phyloP scores from a whole-genome alignment of 2,888 invertebrate genomes.

The Synanthedon vespiformis region DNA sequence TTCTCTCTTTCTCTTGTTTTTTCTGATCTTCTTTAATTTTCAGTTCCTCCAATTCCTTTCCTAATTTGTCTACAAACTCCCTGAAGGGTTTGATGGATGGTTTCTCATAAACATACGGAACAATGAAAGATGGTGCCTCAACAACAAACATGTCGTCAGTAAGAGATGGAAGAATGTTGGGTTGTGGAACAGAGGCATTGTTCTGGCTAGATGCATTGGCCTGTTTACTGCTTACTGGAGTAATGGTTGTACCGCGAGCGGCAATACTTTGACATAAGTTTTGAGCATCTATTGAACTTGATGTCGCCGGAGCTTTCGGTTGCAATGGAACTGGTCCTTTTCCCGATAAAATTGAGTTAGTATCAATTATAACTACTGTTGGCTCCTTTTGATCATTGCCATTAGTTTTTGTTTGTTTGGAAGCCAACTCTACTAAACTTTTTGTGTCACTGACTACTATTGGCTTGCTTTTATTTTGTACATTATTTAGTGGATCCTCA shows the following conservation, averaged over 20 bases:
- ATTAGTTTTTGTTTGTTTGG: slow-evolving; percentile 61
- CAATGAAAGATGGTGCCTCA: slow-evolving; percentile 93
- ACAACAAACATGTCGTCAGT: slow-evolving; percentile 94
- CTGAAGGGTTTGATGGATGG: slow-evolving; percentile 85
- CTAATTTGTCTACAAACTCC: slow-evolving; percentile 77
- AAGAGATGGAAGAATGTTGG: slow-evolving; percentile 79
- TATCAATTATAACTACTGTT: slow-evolving; percentile 86
- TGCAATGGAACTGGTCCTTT: slow-evolving; percentile 29
- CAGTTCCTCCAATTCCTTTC: slow-evolving; percentile 71
- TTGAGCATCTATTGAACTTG: slow-evolving; percentile 37
- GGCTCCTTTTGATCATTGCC: slow-evolving; percentile 74
- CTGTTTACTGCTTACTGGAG: slow-evolving; percentile 48
- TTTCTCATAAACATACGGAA: slow-evolving; percentile 93
- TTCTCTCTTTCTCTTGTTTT: slow-evolving; percentile 35
- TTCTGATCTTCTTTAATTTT: slow-evolving; percentile 50
- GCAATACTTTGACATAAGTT: slow-evolving; percentile 63
- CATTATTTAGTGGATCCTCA: slow-evolving; percentile 73
- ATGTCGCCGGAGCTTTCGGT: slow-evolving; percentile 25
- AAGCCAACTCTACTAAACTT: slow-evolving; percentile 76
- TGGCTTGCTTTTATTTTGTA: slow-evolving; percentile 42
- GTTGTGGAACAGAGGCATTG: slow-evolving; percentile 28
- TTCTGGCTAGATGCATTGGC: slow-evolving; percentile 13
- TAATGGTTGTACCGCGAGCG: slow-evolving; percentile 67
- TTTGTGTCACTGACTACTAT: slow-evolving; percentile 83
- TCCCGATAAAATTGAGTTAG: slow-evolving; percentile 75